A percentile compares a stretch with the other conserved stretches of the same genome.
phyloP scores from a whole-genome alignment of 2,888 invertebrate genomes.

The Mimas tiliae region DNA sequence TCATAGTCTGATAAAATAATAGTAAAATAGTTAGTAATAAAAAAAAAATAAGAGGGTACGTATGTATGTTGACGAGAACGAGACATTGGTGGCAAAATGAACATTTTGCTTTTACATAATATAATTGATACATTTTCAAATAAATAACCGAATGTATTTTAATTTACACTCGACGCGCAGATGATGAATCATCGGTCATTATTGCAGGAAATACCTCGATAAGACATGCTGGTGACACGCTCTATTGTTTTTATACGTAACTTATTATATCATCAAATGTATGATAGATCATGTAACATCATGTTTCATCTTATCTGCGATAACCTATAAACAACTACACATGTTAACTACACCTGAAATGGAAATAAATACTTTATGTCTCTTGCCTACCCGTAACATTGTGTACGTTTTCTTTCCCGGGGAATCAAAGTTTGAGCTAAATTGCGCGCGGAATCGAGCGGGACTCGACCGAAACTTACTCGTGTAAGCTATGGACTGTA shows the following conservation, averaged over 20 bases:
- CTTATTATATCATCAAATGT: constrained; percentile 6
- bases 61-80: no score
- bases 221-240: background rate
- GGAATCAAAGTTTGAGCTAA: background rate
- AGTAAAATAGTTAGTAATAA: no score
- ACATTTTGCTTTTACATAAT: no score
- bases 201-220: constrained; percentile 20
- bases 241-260: constrained; percentile 10
- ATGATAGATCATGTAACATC: background rate
- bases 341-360: background rate
- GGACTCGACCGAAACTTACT: background rate
- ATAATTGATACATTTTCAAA: no score
- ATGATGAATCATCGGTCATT: background rate
- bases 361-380: background rate
- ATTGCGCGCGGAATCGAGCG: background rate
- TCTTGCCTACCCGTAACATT: background rate
- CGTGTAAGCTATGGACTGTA: background rate
- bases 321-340: background rate
- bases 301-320: background rate
- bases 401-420: background rate
- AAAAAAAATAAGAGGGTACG: no score
- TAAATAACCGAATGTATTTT: background rate
- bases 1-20: no score
- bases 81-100: no score
- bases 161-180: background rate